Evolutionary conservation across 2,888 invertebrate genomes (phyloP).

Genomic region (Mantis religiosa): DNA sequence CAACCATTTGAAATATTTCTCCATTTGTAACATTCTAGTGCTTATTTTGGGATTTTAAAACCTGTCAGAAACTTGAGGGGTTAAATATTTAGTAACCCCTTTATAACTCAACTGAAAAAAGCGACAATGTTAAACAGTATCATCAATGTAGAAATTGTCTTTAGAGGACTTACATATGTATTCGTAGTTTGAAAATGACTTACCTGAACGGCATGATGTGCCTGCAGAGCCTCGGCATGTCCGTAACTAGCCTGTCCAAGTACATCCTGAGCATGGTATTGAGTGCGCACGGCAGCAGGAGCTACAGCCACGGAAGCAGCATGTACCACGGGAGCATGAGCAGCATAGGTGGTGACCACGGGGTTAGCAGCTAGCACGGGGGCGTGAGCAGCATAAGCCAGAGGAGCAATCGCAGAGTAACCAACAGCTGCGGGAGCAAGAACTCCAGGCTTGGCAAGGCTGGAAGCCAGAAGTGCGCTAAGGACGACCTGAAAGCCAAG

Average conservation of each 20-base stretch:
- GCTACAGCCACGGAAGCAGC: conserved; percentile 9
- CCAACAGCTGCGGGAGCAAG: conserved; percentile 1
- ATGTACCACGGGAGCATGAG: conserved; percentile 20
- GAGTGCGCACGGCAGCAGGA: conserved; percentile 26
- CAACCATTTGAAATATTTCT: too few relatives aligned
- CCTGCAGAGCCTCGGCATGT: conserved; percentile 35
- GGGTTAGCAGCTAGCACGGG: not conserved
- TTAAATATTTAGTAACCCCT: too few relatives aligned
- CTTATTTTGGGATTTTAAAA: too few relatives aligned
- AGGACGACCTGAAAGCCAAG: conserved; percentile 41
- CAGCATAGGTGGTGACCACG: not conserved
- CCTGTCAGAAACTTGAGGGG: too few relatives aligned
- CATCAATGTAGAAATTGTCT: too few relatives aligned
- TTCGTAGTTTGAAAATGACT: not conserved
- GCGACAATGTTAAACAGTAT: too few relatives aligned
- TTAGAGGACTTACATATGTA: too few relatives aligned
- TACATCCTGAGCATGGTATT: conserved; percentile 36
- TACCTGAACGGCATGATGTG: conserved; percentile 36
- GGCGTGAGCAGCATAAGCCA: conserved; percentile 12
- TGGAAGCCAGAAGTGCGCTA: conserved; percentile 43
- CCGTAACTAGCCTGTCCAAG: conserved; percentile 37
- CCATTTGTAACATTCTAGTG: too few relatives aligned
- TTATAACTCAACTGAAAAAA: too few relatives aligned
- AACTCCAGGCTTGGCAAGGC: not conserved
- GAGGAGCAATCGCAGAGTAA: conserved; percentile 4